These are phyloP conservation scores for Sceloporus undulatus DNA, from an alignment of 2,113 vertebrate genomes.

Conservation along the genomic window DNA sequence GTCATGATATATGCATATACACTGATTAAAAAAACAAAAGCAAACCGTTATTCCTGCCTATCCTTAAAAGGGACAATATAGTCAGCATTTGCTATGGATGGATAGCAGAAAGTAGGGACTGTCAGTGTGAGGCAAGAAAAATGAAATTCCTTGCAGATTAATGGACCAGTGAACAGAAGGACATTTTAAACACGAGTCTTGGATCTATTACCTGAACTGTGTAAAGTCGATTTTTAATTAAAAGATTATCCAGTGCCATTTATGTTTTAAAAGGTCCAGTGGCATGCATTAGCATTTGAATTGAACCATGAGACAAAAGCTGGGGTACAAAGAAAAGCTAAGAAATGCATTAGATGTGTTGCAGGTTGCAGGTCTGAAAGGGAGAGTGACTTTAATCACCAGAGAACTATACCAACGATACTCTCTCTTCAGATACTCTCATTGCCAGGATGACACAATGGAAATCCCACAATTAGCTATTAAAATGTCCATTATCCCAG, in stretches of 20 bases:
- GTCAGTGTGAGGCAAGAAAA: slow-evolving; percentile 10
- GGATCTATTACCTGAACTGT: slow-evolving; percentile 5
- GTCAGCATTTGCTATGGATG: background rate
- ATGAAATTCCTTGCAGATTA: background rate
- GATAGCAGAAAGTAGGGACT: background rate
- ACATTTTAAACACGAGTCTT: slow-evolving; percentile 17
- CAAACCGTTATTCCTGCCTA: background rate
- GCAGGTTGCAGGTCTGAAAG: slow-evolving; percentile 15
- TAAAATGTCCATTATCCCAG: slow-evolving; percentile 63
- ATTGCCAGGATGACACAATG: slow-evolving; percentile 57
- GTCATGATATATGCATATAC: background rate
- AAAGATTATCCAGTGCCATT: slow-evolving; percentile 61
- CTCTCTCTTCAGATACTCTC: slow-evolving; percentile 53
- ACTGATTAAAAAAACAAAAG: background rate
- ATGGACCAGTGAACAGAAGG: fast-evolving
- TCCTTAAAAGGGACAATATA: background rate
- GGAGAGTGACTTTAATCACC: slow-evolving; percentile 69
- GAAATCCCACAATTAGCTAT: slow-evolving; percentile 60
- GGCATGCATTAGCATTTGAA: slow-evolving; percentile 71
- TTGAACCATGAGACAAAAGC: slow-evolving; percentile 66
- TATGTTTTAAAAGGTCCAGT: slow-evolving; percentile 57
- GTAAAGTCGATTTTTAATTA: slow-evolving; percentile 52
- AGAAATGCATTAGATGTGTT: slow-evolving; percentile 61
- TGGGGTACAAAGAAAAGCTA: slow-evolving; percentile 58
- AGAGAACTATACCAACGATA: slow-evolving; percentile 61